phyloP scores from a whole-genome alignment of 2,888 invertebrate genomes.

The Amiota minor region DNA sequence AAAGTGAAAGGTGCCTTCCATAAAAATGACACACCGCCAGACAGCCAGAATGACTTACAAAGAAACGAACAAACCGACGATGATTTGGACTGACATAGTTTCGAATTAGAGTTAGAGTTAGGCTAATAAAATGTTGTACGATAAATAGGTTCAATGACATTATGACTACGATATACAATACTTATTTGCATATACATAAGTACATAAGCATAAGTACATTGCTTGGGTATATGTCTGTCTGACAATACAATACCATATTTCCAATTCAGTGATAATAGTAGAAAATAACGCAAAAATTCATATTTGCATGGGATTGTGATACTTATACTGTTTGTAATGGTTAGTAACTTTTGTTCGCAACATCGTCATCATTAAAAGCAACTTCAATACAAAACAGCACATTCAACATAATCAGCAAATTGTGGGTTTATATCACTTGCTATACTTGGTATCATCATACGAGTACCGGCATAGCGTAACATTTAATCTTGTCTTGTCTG shows the following conservation, averaged over 20 bases:
- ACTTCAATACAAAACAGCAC: neutral
- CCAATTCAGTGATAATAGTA: too few species aligned
- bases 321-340: neutral
- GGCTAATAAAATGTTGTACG: neutral
- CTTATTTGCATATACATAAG: neutral
- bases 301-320: neutral
- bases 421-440: too few species aligned
- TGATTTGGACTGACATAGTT: neutral
- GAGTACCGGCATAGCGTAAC: too few species aligned
- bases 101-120: constrained; percentile 7
- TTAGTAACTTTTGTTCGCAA: neutral
- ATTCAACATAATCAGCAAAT: neutral
- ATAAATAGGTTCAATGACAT: constrained; percentile 9
- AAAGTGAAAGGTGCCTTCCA: constrained; percentile 35
- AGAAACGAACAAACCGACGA: constrained; percentile 2
- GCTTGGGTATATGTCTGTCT: too few species aligned
- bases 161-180: neutral
- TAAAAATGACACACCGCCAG: neutral
- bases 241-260: too few species aligned
- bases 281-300: too few species aligned
- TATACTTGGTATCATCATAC: too few species aligned
- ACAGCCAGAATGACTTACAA: constrained; percentile 34
- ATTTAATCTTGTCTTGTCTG: neutral
- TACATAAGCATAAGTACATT: neutral
- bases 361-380: neutral